Evolutionary conservation across 2,797 vertebrate species (phyloP).

Genomic region (Falco columbarius): DNA sequence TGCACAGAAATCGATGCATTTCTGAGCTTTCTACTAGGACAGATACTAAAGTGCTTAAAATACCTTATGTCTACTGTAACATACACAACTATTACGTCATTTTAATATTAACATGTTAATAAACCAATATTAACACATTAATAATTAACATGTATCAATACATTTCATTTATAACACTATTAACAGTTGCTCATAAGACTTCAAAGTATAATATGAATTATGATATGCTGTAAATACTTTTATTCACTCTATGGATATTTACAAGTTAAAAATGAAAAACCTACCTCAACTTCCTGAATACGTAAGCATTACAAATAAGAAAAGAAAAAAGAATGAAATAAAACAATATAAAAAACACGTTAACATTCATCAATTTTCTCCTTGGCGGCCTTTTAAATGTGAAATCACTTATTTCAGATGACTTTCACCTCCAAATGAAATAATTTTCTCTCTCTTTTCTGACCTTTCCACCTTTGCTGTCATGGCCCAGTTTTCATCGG

Average conservation of each 20-base stretch:
- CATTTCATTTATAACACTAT: background rate
- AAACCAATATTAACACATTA: background rate
- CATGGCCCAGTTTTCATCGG: background rate
- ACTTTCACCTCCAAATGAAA: slow-evolving; percentile 25
- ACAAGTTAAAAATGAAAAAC: slow-evolving; percentile 78
- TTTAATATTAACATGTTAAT: background rate
- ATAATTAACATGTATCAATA: background rate
- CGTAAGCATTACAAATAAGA: slow-evolving; percentile 81
- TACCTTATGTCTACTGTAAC: background rate
- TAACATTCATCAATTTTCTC: slow-evolving; percentile 62
- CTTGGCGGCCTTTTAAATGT: slow-evolving; percentile 32
- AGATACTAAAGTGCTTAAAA: background rate
- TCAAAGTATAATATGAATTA: slow-evolving; percentile 5
- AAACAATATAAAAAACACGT: slow-evolving; percentile 63
- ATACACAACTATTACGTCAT: background rate
- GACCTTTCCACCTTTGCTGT: background rate
- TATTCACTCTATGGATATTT: slow-evolving; percentile 33
- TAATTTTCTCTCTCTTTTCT: slow-evolving; percentile 6
- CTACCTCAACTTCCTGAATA: slow-evolving; percentile 96
- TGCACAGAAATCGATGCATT: background rate
- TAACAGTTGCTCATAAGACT: background rate
- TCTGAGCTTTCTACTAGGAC: background rate
- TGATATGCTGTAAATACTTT: slow-evolving; percentile 13
- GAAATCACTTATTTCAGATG: slow-evolving; percentile 40
- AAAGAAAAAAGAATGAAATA: slow-evolving; percentile 75